Evolutionary conservation across 64 coral and sea anemone species (phyloP), one percentile per base, ranked within the genome.

Genomic region (Orbicella faveolata): DNA sequence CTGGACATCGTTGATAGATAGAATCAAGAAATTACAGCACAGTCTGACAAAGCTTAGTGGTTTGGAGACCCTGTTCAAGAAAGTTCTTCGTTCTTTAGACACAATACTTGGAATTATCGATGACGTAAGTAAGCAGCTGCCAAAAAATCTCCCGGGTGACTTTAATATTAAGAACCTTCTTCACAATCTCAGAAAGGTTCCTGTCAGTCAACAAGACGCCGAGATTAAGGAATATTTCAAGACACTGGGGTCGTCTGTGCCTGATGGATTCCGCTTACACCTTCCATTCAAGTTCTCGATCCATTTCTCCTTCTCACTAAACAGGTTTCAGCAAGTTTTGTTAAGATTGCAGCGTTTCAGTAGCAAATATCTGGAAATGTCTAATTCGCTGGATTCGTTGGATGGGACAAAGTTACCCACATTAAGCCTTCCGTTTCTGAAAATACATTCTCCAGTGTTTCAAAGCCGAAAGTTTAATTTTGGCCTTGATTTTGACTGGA

Each of bases 401-500:
- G 75, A 88, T 36, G 93, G 79, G 6, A 83, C 91, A 26, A 39
- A 54, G 37, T 89, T 95, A 23, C 96, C 96, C 37, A 33, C 63
- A 18, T 72, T 94, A 35, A 77, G 64, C 20, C 69, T 94, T 0
- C 89, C 83, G 51, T 39, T 81, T 15, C 63, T 90, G 21, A 73
- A 92, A 62, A 63, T 36, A 8, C 68, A 74, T 70, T 87, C 90
- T 65, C 88, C 93, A 34, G 14, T 51, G 39, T 62, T 18, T 55
- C 52, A 72, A n/a, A 36, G 61, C 16, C 76, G 72, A 26, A 16
- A 19, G 0, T 93, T 95, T 61, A 89, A 94, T 20, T 98, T 98
- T 79, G 96, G 94, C 6, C 89, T 98, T n/a, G 87, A 80, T 7
- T 98, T 98, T 81, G 85, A 98, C 54, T 98, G 96, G 96, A 93